Evolutionary conservation across 2,113 vertebrate genomes (phyloP), one percentile per base, ranked within the genome.

Genomic region (Aldabrachelys gigantea): DNA sequence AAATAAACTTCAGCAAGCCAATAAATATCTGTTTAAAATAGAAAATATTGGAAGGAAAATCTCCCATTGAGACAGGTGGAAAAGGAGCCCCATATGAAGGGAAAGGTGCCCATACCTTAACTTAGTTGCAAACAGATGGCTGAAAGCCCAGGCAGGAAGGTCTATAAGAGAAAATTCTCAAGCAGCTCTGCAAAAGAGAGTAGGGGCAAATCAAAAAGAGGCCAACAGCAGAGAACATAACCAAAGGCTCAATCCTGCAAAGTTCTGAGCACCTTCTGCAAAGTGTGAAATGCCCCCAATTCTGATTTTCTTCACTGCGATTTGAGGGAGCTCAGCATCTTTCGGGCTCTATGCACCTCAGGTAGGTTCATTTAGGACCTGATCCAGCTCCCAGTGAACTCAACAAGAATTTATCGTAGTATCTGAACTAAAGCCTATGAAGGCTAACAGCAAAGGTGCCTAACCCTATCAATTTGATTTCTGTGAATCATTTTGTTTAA

Each of bases 181-280:
- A 38, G n/a, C 31, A 90, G n/a, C 8, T 22, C 49, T 88, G 83
- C 78, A 44, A 17, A 62, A 11, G 10, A 8, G 27, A 41, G 38
- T 27, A 16, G 38, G 38, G 11, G 27, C 25, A 47, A 41, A 47
- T 29, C 17, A 41, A 89, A 89, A 38, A 12, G 53, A 82, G 44
- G 12, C 53, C 21, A 49, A 88, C 47, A 85, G 53, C 90, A 92
- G 8, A 19, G 49, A 2, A 76, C 82, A 25, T 14, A 54, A 24
- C 52, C 13, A 3, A 19, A 31, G 12, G 27, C 78, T 96, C 87
- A 12, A 53, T 86, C 41, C 72, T 84, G 59, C 82, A 96, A 85
- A 94, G 11, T 22, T 65, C 72, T 92, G 80, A 92, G 56, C 72
- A 88, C 82, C 41, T 21, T 86, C 72, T 92, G 78, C 35, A 86